Evolutionary conservation across 2,888 invertebrate genomes (phyloP), one percentile per base, ranked within the genome.

Genomic region (Parapristionchus giblindavisi): DNA sequence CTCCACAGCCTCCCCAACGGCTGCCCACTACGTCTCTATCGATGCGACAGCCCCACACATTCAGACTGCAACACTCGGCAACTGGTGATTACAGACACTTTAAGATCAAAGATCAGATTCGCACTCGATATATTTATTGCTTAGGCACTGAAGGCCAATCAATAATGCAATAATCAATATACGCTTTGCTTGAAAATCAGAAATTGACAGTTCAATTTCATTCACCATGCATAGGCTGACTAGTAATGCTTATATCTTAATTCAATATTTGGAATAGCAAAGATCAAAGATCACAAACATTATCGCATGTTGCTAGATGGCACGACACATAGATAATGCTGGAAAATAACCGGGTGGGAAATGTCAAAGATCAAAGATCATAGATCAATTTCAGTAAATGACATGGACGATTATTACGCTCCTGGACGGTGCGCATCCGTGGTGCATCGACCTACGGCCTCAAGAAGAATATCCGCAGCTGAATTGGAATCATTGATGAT

Each of bases 11-110:
- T 6, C 96, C 96, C 0, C 91, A 94, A 34, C 91, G 96, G 70
- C 96, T 96, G 90, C 96, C 96, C 11, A 93, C 94, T 88, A 96
- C 96, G 0, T 95, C 95, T 1, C 91, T 96, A 48, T 95, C 96
- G 54, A 73, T 73, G 73, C 27, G 73, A 36, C 60, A 60, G 14
- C 73, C 73, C 3, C 60, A 58, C 73, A 48, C 60, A 60, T 61
- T 43, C 61, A 8, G 60, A 48, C 60, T 71, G 0, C 68, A 68
- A 4, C 70, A 71, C 29, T 71, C 70, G 1, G 70, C 70, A 36
- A 56, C 70, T 4, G 70, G 70, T 71, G 48, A 71, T 21, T 43
- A 29, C 1, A 36, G 11, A 6, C n/a, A n/a, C n/a, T n/a, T n/a
- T n/a, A n/a, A n/a, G n/a, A n/a, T n/a, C n/a, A n/a, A n/a, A n/a